phyloP scores from a whole-genome alignment of 2,888 invertebrate genomes.

The Brassicogethes aeneus region DNA sequence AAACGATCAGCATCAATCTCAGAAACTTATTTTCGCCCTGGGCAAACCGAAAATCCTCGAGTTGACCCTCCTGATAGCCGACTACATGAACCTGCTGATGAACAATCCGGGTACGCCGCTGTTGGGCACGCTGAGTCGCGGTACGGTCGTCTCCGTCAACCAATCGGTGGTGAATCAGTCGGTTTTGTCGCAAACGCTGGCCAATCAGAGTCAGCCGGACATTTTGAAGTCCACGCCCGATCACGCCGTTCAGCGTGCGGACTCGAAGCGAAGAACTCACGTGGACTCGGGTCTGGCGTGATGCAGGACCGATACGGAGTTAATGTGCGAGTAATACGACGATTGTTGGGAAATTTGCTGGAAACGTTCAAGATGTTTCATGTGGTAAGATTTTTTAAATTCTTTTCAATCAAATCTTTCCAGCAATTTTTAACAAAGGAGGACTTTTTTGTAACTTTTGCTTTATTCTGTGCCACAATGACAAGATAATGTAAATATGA shows the following conservation, averaged over 20 bases:
- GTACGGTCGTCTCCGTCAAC: constrained; percentile 40
- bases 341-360: constrained; percentile 1
- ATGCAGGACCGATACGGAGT: constrained; percentile 21
- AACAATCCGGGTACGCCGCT: constrained; percentile 71
- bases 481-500: neutral
- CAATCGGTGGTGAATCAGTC: constrained; percentile 38
- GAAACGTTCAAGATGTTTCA: too few relatives aligned
- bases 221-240: constrained; percentile 81
- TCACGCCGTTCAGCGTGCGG: constrained; percentile 48
- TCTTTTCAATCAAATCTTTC: too few relatives aligned
- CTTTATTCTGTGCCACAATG: constrained; percentile 10
- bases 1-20: constrained; percentile 67
- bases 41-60: constrained; percentile 91
- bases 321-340: constrained; percentile 6
- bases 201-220: constrained; percentile 56
- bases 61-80: constrained; percentile 83
- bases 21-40: constrained; percentile 83
- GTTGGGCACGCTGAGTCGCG: constrained; percentile 63
- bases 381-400: too few relatives aligned
- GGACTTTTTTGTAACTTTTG: constrained; percentile 7
- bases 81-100: constrained; percentile 85
- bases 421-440: too few relatives aligned
- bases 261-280: constrained; percentile 43
- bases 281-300: constrained; percentile 43
- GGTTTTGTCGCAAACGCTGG: constrained; percentile 35